Conservation (phyloP, 2,113 vertebrate species). For the Clarias magur region DNA sequence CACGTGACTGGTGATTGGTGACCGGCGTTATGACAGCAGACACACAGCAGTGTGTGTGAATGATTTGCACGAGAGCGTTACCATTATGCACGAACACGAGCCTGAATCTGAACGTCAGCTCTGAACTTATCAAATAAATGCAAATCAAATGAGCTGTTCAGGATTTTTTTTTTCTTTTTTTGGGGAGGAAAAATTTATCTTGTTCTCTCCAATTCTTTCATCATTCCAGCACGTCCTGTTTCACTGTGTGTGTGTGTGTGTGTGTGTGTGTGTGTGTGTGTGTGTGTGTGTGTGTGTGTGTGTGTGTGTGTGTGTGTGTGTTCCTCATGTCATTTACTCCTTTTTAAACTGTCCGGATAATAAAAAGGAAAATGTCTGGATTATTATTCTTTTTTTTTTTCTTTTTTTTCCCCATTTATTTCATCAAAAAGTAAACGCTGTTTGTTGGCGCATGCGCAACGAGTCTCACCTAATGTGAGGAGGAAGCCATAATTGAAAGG, state of each 20-base stretch:
- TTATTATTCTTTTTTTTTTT: conserved; percentile 53
- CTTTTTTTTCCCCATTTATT: conserved; percentile 57
- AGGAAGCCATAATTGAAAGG: conserved; percentile 71
- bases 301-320: not conserved
- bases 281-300: not conserved
- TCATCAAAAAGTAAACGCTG: conserved; percentile 65
- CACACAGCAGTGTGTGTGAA: not conserved
- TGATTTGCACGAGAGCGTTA: not conserved
- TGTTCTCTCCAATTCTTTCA: not conserved
- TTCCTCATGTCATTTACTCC: not conserved
- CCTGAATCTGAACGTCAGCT: conserved; percentile 1
- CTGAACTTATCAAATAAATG: conserved; percentile 16
- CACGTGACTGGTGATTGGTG: not conserved
- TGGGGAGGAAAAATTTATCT: not conserved
- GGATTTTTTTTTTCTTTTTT: not conserved
- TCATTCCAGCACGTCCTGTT: not conserved
- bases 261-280: no score
- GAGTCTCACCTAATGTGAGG: conserved; percentile 63
- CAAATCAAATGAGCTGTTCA: conserved; percentile 1
- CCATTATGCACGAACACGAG: not conserved
- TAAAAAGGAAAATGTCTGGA: not conserved
- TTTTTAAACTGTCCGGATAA: not conserved
- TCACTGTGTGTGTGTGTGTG: not conserved
- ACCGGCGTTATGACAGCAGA: not conserved
- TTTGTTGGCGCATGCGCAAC: conserved; percentile 70